Conservation (phyloP, 2,888 invertebrate species). For the Ophion slaviceki region DNA sequence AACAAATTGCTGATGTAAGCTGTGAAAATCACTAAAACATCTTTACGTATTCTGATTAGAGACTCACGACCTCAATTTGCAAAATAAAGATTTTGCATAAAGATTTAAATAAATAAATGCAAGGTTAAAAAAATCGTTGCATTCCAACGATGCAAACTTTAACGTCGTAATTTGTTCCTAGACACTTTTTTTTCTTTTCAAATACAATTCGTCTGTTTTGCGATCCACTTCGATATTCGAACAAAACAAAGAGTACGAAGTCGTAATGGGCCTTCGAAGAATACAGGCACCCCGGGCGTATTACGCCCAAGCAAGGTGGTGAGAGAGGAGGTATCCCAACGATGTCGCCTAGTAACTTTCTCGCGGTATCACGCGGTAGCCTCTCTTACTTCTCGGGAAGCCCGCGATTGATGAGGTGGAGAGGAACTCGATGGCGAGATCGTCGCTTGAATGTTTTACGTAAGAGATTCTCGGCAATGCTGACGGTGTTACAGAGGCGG, state of each 20-base stretch:
- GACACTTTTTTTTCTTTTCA: no score
- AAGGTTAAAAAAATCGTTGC: no score
- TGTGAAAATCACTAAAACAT: no score
- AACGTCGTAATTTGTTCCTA: no score
- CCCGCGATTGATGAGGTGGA: constrained; percentile 53
- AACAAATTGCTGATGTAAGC: no score
- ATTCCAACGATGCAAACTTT: no score
- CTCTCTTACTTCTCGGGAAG: constrained; percentile 45
- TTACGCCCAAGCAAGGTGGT: not conserved
- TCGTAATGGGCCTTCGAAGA: not conserved
- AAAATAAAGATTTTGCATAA: no score
- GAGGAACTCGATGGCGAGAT: constrained; percentile 26
- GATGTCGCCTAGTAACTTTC: constrained; percentile 68
- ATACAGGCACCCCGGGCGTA: not conserved
- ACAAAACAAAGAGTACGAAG: not conserved
- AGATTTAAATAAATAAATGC: no score
- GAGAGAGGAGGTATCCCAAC: constrained; percentile 21
- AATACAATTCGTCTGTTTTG: not conserved
- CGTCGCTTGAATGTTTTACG: constrained; percentile 58
- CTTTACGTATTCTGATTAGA: no score
- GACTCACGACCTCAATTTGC: no score
- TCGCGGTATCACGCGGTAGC: constrained; percentile 61
- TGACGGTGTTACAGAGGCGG: constrained; percentile 21
- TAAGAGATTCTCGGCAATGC: constrained; percentile 58
- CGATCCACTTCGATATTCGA: not conserved